Evolutionary conservation across 1,140 invertebrate species (phyloP).

Genomic region (Sesamia nonagrioides): DNA sequence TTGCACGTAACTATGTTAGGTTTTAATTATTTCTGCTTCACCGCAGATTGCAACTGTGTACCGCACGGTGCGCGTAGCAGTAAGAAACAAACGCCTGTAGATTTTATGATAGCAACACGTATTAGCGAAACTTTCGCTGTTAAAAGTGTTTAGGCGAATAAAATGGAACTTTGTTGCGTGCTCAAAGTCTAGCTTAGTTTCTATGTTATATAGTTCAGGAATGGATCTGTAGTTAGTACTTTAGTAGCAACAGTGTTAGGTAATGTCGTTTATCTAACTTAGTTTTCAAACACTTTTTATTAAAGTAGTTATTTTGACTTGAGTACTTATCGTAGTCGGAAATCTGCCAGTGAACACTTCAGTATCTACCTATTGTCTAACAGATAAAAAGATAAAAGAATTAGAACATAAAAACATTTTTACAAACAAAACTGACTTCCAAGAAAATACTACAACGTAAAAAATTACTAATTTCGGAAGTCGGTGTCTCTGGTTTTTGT

Average conservation of each 20-base stretch:
- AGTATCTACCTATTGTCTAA: not conserved
- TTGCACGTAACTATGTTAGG: constrained; percentile 27
- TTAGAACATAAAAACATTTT: not conserved
- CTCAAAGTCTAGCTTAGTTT: not conserved
- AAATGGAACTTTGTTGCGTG: constrained; percentile 38
- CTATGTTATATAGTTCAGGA: constrained; percentile 8
- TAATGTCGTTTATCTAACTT: not conserved
- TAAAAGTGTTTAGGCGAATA: constrained; percentile 42
- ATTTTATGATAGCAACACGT: constrained; percentile 48
- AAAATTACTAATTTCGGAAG: too few species aligned
- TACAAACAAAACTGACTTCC: not conserved
- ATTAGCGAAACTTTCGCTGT: constrained; percentile 36
- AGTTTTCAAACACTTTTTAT: constrained; percentile 4
- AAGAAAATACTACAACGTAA: too few species aligned
- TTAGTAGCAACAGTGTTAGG: constrained; percentile 5
- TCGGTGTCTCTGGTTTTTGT: too few species aligned
- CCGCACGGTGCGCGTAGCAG: not conserved
- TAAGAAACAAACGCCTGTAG: constrained; percentile 36
- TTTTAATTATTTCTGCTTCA: constrained; percentile 33
- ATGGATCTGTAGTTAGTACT: not conserved
- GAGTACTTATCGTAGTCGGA: not conserved
- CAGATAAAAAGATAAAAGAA: not conserved
- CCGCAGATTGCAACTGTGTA: constrained; percentile 26
- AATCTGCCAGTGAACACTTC: not conserved
- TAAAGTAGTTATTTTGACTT: not conserved